Base-by-base conservation (phyloP, 2,113 vertebrate genomes). In the Canis aureus region DNA sequence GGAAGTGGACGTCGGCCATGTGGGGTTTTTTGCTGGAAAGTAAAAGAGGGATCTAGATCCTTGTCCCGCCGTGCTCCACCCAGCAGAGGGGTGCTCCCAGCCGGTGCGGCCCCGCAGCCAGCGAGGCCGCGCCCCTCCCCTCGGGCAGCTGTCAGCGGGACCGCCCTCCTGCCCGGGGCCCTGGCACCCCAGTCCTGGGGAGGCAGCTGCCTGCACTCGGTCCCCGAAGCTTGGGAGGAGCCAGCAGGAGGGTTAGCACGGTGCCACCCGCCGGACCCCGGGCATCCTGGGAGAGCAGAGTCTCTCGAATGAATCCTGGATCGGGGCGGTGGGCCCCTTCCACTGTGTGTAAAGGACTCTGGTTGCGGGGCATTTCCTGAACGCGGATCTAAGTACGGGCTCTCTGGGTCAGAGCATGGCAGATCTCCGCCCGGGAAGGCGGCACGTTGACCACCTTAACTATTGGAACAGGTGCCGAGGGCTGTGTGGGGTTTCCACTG, bases 191-290 rank as follows among this genome's bases (percentile, higher is more conserved):
- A 1, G 60, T 7, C 13, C 55, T 10, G 57, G 80, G 57, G 15
- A 25, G 15, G 22, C 5, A 7, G 49, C 22, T 20, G 20, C 20
- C 71, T 2, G 4, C 2, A 43, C 38, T 76, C 5, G 8, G 6
- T 29, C 20, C 35, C 73, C 5, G 8, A 0, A 0, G 38, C 22
- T 3, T 8, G 15, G 38, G 22, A 35, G 2, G 19, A n/a, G 38
- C 43, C 38, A 3, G 9, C 73, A 12, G 8, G 8, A 27, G 22
- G 57, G 86, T n/a, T 74, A 16, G 23, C 32, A 8, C 8, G 27
- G 38, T 12, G 27, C 13, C 22, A 0, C 20, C 51, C 0, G 1
- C 2, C 0, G 1, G 22, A 0, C 51, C 57, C 27, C 2, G 3
- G 17, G 23, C 22, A 60, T 32, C 55, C 29, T 4, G 49, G 85